phyloP scores from a whole-genome alignment of 2,113 vertebrate genomes.

The Rhynchopsitta pachyrhyncha region DNA sequence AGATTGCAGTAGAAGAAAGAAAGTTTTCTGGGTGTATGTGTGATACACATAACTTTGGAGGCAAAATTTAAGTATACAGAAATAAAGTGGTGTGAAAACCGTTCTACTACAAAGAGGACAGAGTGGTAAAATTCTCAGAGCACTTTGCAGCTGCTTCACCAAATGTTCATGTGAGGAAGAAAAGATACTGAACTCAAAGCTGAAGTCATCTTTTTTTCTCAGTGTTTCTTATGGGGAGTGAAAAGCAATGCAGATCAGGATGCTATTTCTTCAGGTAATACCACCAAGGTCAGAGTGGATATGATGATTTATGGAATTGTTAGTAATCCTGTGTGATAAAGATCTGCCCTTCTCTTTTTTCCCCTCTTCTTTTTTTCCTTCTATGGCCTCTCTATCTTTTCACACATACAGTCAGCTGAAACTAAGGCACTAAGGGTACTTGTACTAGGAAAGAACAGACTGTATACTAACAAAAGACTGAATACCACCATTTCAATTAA shows the following conservation, averaged over 20 bases:
- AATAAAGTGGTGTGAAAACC: not conserved
- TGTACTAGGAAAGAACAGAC: not conserved
- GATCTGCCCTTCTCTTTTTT: not conserved
- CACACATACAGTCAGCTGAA: not conserved
- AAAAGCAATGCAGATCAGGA: constrained; percentile 43
- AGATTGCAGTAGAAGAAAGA: not conserved
- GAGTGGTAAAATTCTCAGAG: not conserved
- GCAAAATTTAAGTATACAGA: not conserved
- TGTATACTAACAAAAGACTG: not conserved
- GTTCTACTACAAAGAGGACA: not conserved
- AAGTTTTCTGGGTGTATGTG: not conserved
- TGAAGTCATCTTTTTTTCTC: not conserved
- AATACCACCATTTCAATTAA: constrained; percentile 19
- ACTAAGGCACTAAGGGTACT: not conserved
- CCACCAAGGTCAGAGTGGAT: constrained; percentile 10
- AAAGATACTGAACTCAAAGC: constrained; percentile 17
- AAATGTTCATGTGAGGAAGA: not conserved
- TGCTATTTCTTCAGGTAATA: constrained; percentile 24
- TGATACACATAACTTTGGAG: not conserved
- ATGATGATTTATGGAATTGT: constrained; percentile 44
- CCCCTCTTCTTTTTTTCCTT: not conserved
- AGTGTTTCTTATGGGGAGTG: not conserved
- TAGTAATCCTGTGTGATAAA: not conserved
- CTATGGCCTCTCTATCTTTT: not conserved
- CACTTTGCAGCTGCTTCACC: not conserved